Base-by-base conservation (phyloP, 1,140 invertebrate species). In the Dreissena polymorpha region DNA sequence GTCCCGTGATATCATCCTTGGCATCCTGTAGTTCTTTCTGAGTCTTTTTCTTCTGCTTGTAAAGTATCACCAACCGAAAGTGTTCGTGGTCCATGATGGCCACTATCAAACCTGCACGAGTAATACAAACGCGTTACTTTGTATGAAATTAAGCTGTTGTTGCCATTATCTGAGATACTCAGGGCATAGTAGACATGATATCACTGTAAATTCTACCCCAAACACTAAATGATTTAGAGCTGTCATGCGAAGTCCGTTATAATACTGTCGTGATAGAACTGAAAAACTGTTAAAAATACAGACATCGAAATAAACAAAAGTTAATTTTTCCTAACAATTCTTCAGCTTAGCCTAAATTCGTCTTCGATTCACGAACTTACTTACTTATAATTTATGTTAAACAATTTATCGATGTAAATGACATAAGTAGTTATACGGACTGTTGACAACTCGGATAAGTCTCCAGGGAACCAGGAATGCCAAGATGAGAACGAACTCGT, bases 11-110 rank as follows among this genome's bases (percentile, higher is more conserved):
- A 23, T 88, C 86, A 13, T 76, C 68, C 39, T 80, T 82, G 49
- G 64, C 55, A 68, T 89, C 87, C 16, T 77, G 25, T 0, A 85
- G 60, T 16, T 84, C 71, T n/a, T 83, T 73, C 14, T 80, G 60
- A 23, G 87, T 76, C 63, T 89, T 89, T 68, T 87, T 86, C 72
- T 89, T 89, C 84, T 89, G 88, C 57, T 86, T 89, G 85, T 89
- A 89, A 25, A 89, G 69, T 10, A 89, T 73, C 23, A 88, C 87
- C 63, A 89, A 71, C 64, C 86, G 85, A 12, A 88, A 85, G 25
- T 85, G 78, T 57, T 89, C 82, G 50, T 89, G 85, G 57, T 89
- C 86, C 77, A 89, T 82, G 51, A 89, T 85, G 0, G 88, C 88
- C 2, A 86, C 88, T 10, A 89, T 80, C 23, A 89, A 78, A 88